Evolutionary conservation across 2,113 vertebrate genomes (phyloP), one percentile per base, ranked within the genome.

Genomic region (Coregonus clupeaformis): DNA sequence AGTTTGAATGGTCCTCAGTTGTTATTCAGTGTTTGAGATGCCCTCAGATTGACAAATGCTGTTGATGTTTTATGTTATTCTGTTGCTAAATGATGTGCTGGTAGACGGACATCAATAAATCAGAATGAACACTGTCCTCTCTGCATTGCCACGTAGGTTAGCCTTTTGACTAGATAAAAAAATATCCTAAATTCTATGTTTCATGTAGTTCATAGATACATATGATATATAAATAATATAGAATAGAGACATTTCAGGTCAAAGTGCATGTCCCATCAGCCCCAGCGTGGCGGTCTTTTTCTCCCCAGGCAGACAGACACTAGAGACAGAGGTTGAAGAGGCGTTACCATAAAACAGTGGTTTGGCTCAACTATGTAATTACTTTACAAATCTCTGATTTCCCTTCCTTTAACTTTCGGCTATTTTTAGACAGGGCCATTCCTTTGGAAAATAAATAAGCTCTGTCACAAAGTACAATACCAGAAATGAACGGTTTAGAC

Each of bases 401-500:
- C 86, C 86, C 84, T 83, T 84, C 85, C 82, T 86, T 89, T 86
- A 82, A 85, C 87, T 86, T 5, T 74, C 75, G 76, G 73, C 87
- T 91, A 88, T 91, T 91, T 89, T 87, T 89, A 89, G 86, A 74
- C 0, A 22, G 72, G 42, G 80, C 88, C 89, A 89, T 91, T 89
- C 90, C 89, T 74, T 57, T 42, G 82, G 86, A 84, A 88, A 89
- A 86, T 78, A 87, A 88, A 90, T 86, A 81, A 88, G 89, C 89
- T 86, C 85, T 81, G 83, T 82, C 87, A 87, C 85, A 85, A 84
- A 85, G 85, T 79, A 87, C 90, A 90, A 88, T 89, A 87, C 89
- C 88, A 90, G 87, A 90, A 91, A 90, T 91, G 87, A 90, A 85
- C 84, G 90, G 89, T 91, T 89, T 86, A 86, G 85, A 88, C 87